Evolutionary conservation across 2,888 invertebrate genomes (phyloP).

Genomic region (Rhingia rostrata): DNA sequence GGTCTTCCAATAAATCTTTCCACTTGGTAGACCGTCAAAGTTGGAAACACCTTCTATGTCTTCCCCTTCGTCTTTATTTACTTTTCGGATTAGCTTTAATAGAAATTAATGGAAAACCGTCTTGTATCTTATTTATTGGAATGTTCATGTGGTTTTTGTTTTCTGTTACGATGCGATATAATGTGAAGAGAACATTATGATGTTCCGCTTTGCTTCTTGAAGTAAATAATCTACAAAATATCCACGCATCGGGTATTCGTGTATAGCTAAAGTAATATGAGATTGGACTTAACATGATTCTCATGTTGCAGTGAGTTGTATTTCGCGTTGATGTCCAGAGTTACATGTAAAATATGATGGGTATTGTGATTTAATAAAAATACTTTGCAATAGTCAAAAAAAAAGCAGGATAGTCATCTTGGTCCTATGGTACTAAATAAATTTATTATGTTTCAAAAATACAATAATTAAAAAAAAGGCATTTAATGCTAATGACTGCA

Average conservation of each 20-base stretch:
- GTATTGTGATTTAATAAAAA: neutral
- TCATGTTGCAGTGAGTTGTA: constrained; percentile 5
- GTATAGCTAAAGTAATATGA: too few relatives aligned
- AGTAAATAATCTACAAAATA: constrained; percentile 1
- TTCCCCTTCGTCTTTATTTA: constrained; percentile 25
- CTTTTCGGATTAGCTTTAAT: constrained; percentile 20
- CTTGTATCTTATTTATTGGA: constrained; percentile 19
- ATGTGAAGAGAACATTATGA: neutral
- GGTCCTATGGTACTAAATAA: too few relatives aligned
- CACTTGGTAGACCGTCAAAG: constrained; percentile 48
- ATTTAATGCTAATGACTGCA: too few relatives aligned
- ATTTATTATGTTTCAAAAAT: too few relatives aligned
- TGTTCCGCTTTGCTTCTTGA: constrained; percentile 28
- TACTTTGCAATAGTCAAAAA: too few relatives aligned
- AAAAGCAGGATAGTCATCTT: too few relatives aligned
- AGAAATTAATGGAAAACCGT: constrained; percentile 31
- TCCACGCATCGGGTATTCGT: too few relatives aligned
- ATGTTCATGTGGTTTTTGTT: neutral
- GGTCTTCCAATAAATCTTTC: constrained; percentile 66
- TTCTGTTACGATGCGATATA: constrained; percentile 32
- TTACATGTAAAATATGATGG: neutral
- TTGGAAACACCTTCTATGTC: constrained; percentile 6
- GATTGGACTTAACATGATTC: neutral
- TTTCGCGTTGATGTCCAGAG: neutral
- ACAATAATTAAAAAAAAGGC: too few relatives aligned